Conservation (phyloP, 1,140 invertebrate genomes). For the Drosophila lacertosa region DNA sequence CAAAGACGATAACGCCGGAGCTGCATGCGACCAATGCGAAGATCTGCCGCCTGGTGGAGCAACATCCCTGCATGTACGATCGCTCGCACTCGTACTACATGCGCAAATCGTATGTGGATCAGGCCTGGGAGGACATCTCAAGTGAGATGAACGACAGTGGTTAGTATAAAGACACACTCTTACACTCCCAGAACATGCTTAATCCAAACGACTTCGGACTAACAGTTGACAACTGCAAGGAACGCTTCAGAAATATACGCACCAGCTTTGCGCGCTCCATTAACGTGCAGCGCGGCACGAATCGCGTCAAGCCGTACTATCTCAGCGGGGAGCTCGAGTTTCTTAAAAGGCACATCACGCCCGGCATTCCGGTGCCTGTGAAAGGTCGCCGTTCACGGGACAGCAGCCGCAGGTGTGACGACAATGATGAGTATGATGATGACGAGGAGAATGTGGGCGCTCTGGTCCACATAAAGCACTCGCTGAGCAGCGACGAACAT, state of each 20-base stretch:
- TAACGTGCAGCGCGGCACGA: constrained; percentile 54
- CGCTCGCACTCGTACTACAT: constrained; percentile 59
- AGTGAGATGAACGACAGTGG: constrained; percentile 56
- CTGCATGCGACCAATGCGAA: constrained; percentile 60
- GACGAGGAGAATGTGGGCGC: constrained; percentile 32
- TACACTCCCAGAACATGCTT: not conserved
- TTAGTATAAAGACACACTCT: constrained; percentile 41
- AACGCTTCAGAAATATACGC: constrained; percentile 78
- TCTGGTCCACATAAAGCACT: constrained; percentile 33
- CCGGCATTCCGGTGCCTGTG: constrained; percentile 61
- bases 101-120: constrained; percentile 59
- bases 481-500: constrained; percentile 46
- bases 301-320: constrained; percentile 72
- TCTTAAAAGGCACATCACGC: constrained; percentile 64
- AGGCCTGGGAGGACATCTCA: constrained; percentile 67
- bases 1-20: constrained; percentile 45
- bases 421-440: constrained; percentile 32
- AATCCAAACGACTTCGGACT: not conserved
- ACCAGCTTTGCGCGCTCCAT: constrained; percentile 69
- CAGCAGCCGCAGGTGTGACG: constrained; percentile 29
- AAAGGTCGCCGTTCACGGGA: constrained; percentile 45
- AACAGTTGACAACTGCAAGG: constrained; percentile 64
- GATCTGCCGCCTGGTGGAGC: constrained; percentile 69
- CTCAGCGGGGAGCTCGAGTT: constrained; percentile 64
- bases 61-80: constrained; percentile 72